Evolutionary conservation across 2,888 invertebrate genomes (phyloP).

Genomic region (Aporophyla lueneburgensis): DNA sequence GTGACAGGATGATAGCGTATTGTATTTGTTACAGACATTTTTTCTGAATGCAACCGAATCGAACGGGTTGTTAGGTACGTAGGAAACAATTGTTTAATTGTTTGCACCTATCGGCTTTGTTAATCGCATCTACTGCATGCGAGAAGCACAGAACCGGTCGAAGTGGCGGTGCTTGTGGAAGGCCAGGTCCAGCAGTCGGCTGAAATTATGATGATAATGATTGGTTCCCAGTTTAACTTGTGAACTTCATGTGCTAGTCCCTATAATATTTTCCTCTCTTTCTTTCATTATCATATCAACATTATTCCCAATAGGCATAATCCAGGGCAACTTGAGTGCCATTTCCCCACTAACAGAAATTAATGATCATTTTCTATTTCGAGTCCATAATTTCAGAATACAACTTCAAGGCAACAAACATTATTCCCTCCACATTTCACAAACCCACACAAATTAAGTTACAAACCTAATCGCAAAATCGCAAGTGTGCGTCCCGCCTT

Average conservation of each 20-base stretch:
- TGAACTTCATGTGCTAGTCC: too few species aligned
- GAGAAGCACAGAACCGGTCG: too few species aligned
- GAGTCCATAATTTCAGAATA: background rate
- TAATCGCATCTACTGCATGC: too few species aligned
- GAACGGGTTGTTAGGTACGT: background rate
- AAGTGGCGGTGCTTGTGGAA: too few species aligned
- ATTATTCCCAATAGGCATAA: background rate
- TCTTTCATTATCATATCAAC: background rate
- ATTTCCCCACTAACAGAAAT: background rate
- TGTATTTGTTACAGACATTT: background rate
- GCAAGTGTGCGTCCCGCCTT: constrained; percentile 67
- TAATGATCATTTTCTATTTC: background rate
- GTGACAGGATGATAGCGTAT: background rate
- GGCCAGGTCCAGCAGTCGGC: too few species aligned
- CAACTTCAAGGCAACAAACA: background rate
- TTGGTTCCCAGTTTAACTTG: too few species aligned
- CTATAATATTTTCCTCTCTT: too few species aligned
- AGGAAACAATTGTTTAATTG: background rate
- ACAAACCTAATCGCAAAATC: constrained; percentile 44
- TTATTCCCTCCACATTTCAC: constrained; percentile 24
- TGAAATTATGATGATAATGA: too few species aligned
- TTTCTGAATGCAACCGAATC: too few species aligned
- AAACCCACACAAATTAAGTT: constrained; percentile 50
- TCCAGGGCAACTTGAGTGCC: too few species aligned
- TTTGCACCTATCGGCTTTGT: too few species aligned